Percentiles rank a stretch among this genome's conserved stretches.
These are phyloP conservation scores for Noctua janthe DNA, from an alignment of 2,888 invertebrate species.

Conservation along the genomic window DNA sequence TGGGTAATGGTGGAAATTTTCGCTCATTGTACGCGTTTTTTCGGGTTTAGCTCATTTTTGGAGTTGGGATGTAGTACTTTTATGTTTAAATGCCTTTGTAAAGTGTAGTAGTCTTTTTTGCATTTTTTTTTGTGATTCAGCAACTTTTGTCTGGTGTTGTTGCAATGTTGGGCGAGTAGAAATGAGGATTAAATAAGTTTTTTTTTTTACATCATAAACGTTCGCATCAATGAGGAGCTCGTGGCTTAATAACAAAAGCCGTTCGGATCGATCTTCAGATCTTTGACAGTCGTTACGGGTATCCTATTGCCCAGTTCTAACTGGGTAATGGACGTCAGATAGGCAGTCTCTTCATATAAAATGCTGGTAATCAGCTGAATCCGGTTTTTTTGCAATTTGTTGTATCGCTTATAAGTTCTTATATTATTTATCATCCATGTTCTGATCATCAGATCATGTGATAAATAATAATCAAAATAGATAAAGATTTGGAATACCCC, in stretches of 20 bases:
- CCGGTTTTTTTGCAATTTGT: too few species aligned
- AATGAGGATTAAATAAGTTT: too few species aligned
- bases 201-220: too few species aligned
- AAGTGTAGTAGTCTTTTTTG: background rate
- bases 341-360: too few species aligned
- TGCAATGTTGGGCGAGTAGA: background rate
- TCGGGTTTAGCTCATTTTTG: slow-evolving; percentile 14
- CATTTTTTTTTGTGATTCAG: background rate
- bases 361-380: too few species aligned
- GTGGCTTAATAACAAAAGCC: too few species aligned
- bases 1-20: slow-evolving; percentile 75
- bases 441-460: background rate
- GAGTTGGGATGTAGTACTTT: slow-evolving; percentile 15
- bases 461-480: background rate
- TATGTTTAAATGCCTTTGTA: slow-evolving; percentile 13
- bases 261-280: too few species aligned
- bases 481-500: background rate
- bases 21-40: slow-evolving; percentile 65
- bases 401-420: background rate
- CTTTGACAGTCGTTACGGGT: too few species aligned
- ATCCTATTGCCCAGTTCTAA: too few species aligned
- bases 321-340: too few species aligned
- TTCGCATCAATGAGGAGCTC: too few species aligned
- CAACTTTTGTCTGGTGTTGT: background rate
- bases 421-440: background rate